Conservation (phyloP, 1,140 invertebrate species). For the Drosophila lini region DNA sequence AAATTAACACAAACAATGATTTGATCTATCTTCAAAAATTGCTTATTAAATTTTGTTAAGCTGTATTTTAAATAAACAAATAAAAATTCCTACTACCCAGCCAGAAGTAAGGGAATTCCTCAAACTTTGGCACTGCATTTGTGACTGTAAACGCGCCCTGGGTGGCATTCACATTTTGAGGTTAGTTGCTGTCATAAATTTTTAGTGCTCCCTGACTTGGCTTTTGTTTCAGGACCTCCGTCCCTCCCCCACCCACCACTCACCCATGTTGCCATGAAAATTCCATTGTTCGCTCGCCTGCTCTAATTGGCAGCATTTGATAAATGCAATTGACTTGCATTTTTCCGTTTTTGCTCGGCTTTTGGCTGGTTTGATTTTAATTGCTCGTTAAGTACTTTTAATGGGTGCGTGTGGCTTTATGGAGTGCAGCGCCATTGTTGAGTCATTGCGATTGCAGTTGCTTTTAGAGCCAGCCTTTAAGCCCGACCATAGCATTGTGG, state of each 20-base stretch:
- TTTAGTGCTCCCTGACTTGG: slow-evolving; percentile 62
- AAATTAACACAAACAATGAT: no score
- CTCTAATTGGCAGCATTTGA: slow-evolving; percentile 78
- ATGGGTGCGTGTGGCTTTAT: slow-evolving; percentile 47
- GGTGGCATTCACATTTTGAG: slow-evolving; percentile 67
- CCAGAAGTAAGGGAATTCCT: neutral
- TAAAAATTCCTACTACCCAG: neutral
- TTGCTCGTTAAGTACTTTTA: slow-evolving; percentile 77
- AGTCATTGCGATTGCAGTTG: slow-evolving; percentile 27
- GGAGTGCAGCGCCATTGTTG: slow-evolving; percentile 35
- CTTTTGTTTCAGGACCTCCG: slow-evolving; percentile 51
- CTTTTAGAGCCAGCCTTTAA: slow-evolving; percentile 6
- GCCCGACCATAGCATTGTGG: slow-evolving; percentile 34
- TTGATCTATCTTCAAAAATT: no score
- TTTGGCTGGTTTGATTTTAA: slow-evolving; percentile 63
- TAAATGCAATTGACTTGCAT: slow-evolving; percentile 72
- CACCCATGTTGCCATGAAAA: slow-evolving; percentile 15
- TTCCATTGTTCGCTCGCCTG: slow-evolving; percentile 47
- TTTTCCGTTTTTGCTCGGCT: slow-evolving; percentile 29
- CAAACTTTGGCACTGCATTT: slow-evolving; percentile 60
- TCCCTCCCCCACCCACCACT: neutral
- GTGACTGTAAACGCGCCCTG: slow-evolving; percentile 61
- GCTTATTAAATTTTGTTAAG: no score
- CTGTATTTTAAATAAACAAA: neutral
- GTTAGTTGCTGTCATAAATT: slow-evolving; percentile 82